Percentiles rank a stretch among this genome's conserved stretches.
Conservation (phyloP, 2,113 vertebrate genomes). For the Poecilia latipinna region DNA sequence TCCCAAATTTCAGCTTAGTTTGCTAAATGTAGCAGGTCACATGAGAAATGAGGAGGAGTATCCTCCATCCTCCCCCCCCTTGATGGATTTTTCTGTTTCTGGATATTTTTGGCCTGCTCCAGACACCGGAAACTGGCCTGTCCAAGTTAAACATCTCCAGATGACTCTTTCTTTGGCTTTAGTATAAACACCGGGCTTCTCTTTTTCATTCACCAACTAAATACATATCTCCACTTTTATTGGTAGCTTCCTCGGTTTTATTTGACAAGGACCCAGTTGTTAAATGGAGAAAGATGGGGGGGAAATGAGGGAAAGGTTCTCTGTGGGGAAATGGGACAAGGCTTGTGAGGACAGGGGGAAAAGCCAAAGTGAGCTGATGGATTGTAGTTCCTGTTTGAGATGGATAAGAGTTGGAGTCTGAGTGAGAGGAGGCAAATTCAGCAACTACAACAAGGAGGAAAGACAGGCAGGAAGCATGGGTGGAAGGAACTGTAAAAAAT, state of each 20-base stretch:
- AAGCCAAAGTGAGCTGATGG: conserved; percentile 21
- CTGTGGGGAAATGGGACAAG: background rate
- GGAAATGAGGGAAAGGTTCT: conserved; percentile 13
- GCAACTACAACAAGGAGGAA: background rate
- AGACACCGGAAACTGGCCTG: conserved; percentile 77
- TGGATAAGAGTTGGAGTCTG: conserved; percentile 26
- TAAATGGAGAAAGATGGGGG: conserved; percentile 20
- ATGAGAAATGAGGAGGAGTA: conserved; percentile 59
- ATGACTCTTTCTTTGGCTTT: conserved; percentile 72
- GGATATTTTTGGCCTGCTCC: conserved; percentile 76
- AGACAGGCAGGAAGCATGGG: conserved; percentile 25
- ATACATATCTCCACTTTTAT: conserved; percentile 65
- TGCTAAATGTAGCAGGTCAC: conserved; percentile 54
- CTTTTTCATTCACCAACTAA: conserved; percentile 40
- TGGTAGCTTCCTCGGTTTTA: conserved; percentile 69
- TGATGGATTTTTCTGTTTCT: conserved; percentile 65
- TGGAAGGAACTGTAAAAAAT: conserved; percentile 39
- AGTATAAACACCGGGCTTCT: conserved; percentile 41
- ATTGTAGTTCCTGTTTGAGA: conserved; percentile 37
- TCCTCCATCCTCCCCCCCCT: conserved; percentile 30
- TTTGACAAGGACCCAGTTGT: conserved; percentile 68
- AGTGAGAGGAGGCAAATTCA: background rate
- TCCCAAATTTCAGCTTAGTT: conserved; percentile 45
- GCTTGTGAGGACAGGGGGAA: background rate
- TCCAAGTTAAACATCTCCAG: conserved; percentile 83